Evolutionary conservation across 1,140 invertebrate species (phyloP), one percentile per base, ranked within the genome.

Genomic region (Drosophila pandora): DNA sequence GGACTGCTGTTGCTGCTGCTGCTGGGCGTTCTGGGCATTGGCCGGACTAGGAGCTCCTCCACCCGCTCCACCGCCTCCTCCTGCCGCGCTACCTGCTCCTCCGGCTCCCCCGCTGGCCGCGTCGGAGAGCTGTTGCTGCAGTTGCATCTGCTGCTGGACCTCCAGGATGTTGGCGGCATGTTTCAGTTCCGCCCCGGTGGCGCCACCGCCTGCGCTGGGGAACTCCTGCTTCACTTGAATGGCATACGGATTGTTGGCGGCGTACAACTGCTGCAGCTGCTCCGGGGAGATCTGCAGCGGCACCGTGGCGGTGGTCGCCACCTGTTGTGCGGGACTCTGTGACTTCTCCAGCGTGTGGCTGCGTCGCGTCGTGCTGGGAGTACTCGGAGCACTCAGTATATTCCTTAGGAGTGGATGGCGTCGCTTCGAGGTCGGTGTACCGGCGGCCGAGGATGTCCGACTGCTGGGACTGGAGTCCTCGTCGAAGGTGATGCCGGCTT

Each of bases 401-500:
- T 63, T n/a, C 10, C 45, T 32, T 9, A 65, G 45, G 8, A 65
- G 32, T 8, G 63, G 63, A 25, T 65, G 63, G 32, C 68, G 65
- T 22, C 47, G 68, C 23, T 28, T 34, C 10, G 55, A 37, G n/a
- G 55, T n/a, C 12, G 68, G 55, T n/a, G 68, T 71, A 23, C 37
- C 67, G 7, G 55, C 21, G 43, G 32, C 8, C 22, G 13, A 37
- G 8, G 39, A 39, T 32, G 21, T 0, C 30, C 23, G 37, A 7
- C 41, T 52, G 47, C 60, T 52, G 21, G 63, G 30, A 45, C 60
- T 64, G 12, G 60, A 43, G 8, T 67, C 60, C 47, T 67, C 63
- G 60, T 67, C 63, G 74, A 94, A 94, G 25, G 94, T 94, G 9
- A 94, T 94, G 2, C 94, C 94, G 50, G 94, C 94, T 71, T 95